Evolutionary conservation across 2,888 invertebrate genomes (phyloP).

Genomic region (Cremastinae sp.): DNA sequence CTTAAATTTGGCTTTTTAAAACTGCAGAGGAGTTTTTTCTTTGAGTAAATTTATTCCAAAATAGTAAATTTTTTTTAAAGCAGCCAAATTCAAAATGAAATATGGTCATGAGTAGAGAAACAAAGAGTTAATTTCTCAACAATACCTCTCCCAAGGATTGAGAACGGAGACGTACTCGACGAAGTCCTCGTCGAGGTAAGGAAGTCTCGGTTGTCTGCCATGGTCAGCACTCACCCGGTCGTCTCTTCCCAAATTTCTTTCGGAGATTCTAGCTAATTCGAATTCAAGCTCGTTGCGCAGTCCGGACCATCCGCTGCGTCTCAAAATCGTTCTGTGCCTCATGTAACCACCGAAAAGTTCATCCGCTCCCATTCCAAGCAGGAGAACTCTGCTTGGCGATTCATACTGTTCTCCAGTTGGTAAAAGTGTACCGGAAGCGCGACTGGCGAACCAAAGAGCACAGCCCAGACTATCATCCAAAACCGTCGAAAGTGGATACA

Average conservation of each 20-base stretch:
- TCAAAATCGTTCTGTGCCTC: slow-evolving; percentile 89
- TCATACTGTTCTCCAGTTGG: slow-evolving; percentile 76
- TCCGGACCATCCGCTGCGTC: slow-evolving; percentile 82
- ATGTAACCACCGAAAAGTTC: slow-evolving; percentile 98
- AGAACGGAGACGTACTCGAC: slow-evolving; percentile 85
- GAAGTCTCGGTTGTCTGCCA: slow-evolving; percentile 91
- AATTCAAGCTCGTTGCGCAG: slow-evolving; percentile 83
- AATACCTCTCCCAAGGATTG: slow-evolving; percentile 86
- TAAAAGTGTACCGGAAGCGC: slow-evolving; percentile 83
- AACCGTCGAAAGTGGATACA: slow-evolving; percentile 92
- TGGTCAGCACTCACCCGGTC: slow-evolving; percentile 96
- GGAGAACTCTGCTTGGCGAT: slow-evolving; percentile 87
- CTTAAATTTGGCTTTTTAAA: no score
- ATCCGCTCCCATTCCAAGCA: slow-evolving; percentile 97
- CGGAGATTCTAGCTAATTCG: slow-evolving; percentile 93
- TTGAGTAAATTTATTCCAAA: no score
- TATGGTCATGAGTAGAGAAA: background rate
- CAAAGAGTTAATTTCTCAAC: slow-evolving; percentile 58
- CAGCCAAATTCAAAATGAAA: no score
- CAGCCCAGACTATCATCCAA: slow-evolving; percentile 98
- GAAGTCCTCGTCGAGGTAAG: slow-evolving; percentile 88
- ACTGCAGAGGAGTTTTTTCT: no score
- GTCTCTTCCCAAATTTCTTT: slow-evolving; percentile 96
- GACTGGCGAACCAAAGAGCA: slow-evolving; percentile 97
- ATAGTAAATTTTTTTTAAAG: no score